Evolutionary conservation across 64 coral and sea anemone genomes (phyloP), one percentile per base, ranked within the genome.

Genomic region (Montipora efflorescens): DNA sequence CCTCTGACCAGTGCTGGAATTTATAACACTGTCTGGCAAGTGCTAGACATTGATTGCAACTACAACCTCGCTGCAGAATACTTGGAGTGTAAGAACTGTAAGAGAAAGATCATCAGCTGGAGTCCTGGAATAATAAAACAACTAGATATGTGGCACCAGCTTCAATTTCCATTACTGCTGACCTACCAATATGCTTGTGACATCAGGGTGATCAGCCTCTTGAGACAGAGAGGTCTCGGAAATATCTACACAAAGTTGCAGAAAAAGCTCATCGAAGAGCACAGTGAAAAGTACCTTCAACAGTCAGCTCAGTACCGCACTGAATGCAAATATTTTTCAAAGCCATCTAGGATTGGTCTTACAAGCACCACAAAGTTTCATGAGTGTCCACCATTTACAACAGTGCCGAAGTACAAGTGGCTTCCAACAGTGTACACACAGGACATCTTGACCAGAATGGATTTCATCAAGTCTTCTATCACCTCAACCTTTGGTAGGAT

Each of bases 61-160:
- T 90, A 94, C n/a, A 75, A 73, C 73, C 48, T 94, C 52, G 93
- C 79, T 19, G 79, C 79, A 4, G 70, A 94, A 28, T 81, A 72
- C 19, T 51, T 94, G 28, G 87, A 90, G 74, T 90, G 87, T 50
- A 78, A 23, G 11, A 49, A 77, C 8, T 94, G 80, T 22, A 61
- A 8, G 4, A 71, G 11, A 13, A 81, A 81, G 61, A 12, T 64
- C 13, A 85, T 93, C n/a, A 86, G 91, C 57, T 93, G 81, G 91
- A 93, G 81, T 53, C 70, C 48, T 18, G 5, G 19, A 7, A 78
- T 87, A 19, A 7, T 93, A 8, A 93, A 93, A 28, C 81, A 93
- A 55, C 44, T 93, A 4, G 91, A 93, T 46, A 49, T 79, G 49
- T 47, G 91, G 0, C 91, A 93, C 75, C 74, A 76, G 59, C 25